Base-by-base conservation (phyloP, 2,888 invertebrate species). In the Operophtera brumata region DNA sequence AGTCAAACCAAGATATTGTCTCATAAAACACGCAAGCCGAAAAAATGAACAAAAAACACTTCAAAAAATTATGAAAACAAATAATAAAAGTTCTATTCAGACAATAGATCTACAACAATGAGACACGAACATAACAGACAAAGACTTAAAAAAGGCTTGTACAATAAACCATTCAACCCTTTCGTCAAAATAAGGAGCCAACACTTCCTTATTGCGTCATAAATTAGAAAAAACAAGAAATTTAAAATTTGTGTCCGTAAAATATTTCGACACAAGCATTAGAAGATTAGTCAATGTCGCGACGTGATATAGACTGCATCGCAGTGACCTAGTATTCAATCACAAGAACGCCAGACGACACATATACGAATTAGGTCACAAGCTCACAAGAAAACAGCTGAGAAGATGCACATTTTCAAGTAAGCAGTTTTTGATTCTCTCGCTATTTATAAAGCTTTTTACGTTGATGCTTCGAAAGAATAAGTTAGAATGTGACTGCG, bases 191-290 rank as follows among this genome's bases (percentile, higher is more conserved):
- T 84, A 74, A 75, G 71, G 75, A 75, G 77, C 78, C 67, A 78
- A 81, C 81, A 87, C 84, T 90, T 90, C 90, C 90, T 90, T 88
- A 88, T 89, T 88, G 84, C 80, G 56, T 75, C 85, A 73, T 89
- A 90, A 89, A 89, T 87, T 80, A 78, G n/a, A n/a, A n/a, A 78
- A 78, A 77, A 68, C 75, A 37, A 80, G 71, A 79, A 74, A 75
- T 70, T 70, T 64, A 76, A 72, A 70, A 71, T 71, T 63, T 67
- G 75, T 76, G 73, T 71, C 61, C 64, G 65, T 32, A 47, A 45
- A 45, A 36, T 30, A 32, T 25, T 44, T 48, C 13, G 44, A 46
- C 46, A 20, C 26, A 9, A 32, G 34, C 9, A 3, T 46, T 26
- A 25, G 2, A 20, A 46, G 30, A 46, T 58, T 58, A 50, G 54